Conservation (phyloP, 2,888 invertebrate species). For the Xanthorhoe designata region DNA sequence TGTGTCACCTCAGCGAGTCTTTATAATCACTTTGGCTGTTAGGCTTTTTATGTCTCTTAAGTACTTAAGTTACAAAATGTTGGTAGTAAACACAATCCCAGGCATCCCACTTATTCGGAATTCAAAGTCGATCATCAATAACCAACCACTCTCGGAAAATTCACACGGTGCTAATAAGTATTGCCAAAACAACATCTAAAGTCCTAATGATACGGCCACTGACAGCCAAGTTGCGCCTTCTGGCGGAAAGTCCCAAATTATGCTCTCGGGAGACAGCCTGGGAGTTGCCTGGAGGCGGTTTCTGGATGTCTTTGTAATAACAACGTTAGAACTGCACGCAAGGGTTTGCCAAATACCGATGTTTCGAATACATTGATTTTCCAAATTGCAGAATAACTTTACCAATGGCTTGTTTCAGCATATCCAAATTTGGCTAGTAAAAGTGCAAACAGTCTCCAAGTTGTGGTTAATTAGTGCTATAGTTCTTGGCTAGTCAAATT, state of each 20-base stretch:
- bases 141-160: constrained; percentile 22
- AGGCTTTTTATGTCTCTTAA: no score
- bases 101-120: background rate
- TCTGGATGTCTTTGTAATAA: constrained; percentile 51
- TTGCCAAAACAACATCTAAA: constrained; percentile 20
- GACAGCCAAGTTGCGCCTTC: constrained; percentile 40
- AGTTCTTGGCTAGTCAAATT: background rate
- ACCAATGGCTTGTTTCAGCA: background rate
- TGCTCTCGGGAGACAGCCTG: constrained; percentile 60
- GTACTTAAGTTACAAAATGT: no score
- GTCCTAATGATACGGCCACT: constrained; percentile 36
- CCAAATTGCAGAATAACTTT: background rate
- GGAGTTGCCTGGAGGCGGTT: constrained; percentile 65
- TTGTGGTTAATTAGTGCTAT: no score
- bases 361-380: background rate
- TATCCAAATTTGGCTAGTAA: background rate
- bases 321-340: constrained; percentile 50
- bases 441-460: no score
- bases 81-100: background rate
- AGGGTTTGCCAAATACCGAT: constrained; percentile 6
- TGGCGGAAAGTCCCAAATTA: constrained; percentile 29
- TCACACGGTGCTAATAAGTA: constrained; percentile 33
- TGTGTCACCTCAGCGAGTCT: no score
- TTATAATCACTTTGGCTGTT: no score
- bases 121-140: background rate